phyloP scores from a whole-genome alignment of 2,888 invertebrate species.

The Mechanitis messenoides region DNA sequence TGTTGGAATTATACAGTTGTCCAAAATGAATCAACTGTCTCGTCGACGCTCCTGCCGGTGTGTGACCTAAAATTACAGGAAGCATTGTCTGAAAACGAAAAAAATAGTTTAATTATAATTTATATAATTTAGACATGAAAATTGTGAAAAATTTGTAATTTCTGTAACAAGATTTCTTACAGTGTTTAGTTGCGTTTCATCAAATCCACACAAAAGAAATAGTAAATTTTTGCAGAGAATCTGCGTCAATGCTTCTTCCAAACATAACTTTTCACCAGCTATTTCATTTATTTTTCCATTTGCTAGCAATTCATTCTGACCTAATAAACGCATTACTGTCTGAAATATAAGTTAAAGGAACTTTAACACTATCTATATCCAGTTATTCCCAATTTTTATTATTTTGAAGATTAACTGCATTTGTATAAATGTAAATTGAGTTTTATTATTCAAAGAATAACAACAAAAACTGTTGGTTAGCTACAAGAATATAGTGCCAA shows the following conservation, averaged over 20 bases:
- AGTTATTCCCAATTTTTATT: too few relatives aligned
- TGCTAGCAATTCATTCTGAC: conserved; percentile 77
- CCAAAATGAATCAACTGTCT: conserved; percentile 72
- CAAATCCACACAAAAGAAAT: conserved; percentile 78
- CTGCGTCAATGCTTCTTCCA: conserved; percentile 67
- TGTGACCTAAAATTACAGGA: conserved; percentile 67
- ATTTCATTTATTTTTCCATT: conserved; percentile 67
- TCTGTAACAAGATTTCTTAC: conserved; percentile 45
- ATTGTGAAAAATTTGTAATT: neutral
- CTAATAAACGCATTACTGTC: conserved; percentile 57
- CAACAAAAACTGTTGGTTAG: too few relatives aligned
- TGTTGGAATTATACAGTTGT: conserved; percentile 61
- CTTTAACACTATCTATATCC: too few relatives aligned
- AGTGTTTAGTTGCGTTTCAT: conserved; percentile 68
- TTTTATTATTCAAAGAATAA: too few relatives aligned
- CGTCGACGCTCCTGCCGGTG: conserved; percentile 71
- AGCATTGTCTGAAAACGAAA: conserved; percentile 64
- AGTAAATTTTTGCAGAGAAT: conserved; percentile 77
- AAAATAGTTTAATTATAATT: neutral
- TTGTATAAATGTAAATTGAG: too few relatives aligned
- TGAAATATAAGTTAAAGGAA: conserved; percentile 35
- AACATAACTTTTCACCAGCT: conserved; percentile 67
- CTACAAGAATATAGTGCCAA: too few relatives aligned
- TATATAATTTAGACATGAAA: neutral
- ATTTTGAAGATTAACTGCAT: too few relatives aligned